Evolutionary conservation across 2,797 vertebrate species (phyloP).

Genomic region (Crypturellus tataupa): DNA sequence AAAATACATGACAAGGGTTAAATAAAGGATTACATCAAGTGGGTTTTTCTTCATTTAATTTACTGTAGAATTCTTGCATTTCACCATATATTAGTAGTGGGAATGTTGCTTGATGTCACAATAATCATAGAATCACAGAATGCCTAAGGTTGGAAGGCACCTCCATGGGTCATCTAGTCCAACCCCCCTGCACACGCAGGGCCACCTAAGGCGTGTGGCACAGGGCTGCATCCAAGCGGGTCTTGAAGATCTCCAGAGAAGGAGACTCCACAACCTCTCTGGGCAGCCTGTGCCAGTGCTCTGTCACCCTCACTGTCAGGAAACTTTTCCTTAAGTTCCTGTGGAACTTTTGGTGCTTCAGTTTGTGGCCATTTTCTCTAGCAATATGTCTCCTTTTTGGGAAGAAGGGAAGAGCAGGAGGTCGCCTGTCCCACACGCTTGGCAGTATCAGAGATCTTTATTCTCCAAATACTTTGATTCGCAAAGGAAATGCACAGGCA

Average conservation of each 20-base stretch:
- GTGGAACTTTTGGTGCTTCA: too few relatives aligned
- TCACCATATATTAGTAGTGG: neutral
- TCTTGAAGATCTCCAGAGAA: too few relatives aligned
- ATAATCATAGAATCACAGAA: neutral
- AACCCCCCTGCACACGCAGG: too few relatives aligned
- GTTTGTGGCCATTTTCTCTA: too few relatives aligned
- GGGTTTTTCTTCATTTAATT: neutral
- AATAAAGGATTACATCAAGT: neutral
- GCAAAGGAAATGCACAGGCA: fast-evolving
- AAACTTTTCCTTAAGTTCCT: too few relatives aligned
- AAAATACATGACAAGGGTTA: neutral
- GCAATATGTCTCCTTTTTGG: neutral
- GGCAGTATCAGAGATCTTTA: neutral
- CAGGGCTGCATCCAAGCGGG: too few relatives aligned
- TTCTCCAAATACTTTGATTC: neutral
- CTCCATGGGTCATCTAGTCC: too few relatives aligned
- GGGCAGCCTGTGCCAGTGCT: too few relatives aligned
- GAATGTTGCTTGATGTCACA: neutral
- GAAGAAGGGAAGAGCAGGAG: neutral
- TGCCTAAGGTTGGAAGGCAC: too few relatives aligned
- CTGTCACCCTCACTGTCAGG: too few relatives aligned
- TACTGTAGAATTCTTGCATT: neutral
- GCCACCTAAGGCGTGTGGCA: too few relatives aligned
- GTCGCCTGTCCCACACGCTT: neutral
- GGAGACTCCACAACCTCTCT: too few relatives aligned